These are phyloP conservation scores for Diplolepis rosae DNA, from an alignment of 2,888 invertebrate species.

Conservation along the genomic window DNA sequence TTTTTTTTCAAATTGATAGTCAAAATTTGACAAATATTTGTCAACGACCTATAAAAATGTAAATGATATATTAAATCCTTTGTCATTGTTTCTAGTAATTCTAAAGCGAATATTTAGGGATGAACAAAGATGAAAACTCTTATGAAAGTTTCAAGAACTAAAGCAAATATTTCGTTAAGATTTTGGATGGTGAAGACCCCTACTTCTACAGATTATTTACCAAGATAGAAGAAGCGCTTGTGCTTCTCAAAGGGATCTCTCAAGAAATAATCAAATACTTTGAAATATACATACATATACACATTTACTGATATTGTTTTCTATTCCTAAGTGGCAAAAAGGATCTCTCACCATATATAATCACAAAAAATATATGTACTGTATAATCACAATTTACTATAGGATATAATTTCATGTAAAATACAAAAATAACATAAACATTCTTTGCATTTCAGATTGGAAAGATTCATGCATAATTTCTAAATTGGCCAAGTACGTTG, in stretches of 20 bases:
- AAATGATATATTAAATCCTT: too few relatives aligned
- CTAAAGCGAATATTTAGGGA: neutral
- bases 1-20: too few relatives aligned
- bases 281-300: neutral
- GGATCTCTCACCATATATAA: too few relatives aligned
- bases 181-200: slow-evolving; percentile 10
- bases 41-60: too few relatives aligned
- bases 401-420: too few relatives aligned
- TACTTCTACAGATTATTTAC: slow-evolving; percentile 18
- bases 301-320: neutral
- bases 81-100: slow-evolving; percentile 1
- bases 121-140: neutral
- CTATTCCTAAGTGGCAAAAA: neutral
- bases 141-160: slow-evolving; percentile 1
- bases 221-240: neutral
- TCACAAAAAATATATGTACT: too few relatives aligned
- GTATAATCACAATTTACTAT: too few relatives aligned
- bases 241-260: neutral
- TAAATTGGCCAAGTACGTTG: neutral
- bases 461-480: neutral
- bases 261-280: slow-evolving; percentile 10
- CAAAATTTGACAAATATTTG: too few relatives aligned
- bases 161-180: slow-evolving; percentile 15
- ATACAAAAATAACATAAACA: too few relatives aligned
- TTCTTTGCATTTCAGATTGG: neutral